phyloP scores from a whole-genome alignment of 1,140 invertebrate genomes.

The Apocrypta bakeri region DNA sequence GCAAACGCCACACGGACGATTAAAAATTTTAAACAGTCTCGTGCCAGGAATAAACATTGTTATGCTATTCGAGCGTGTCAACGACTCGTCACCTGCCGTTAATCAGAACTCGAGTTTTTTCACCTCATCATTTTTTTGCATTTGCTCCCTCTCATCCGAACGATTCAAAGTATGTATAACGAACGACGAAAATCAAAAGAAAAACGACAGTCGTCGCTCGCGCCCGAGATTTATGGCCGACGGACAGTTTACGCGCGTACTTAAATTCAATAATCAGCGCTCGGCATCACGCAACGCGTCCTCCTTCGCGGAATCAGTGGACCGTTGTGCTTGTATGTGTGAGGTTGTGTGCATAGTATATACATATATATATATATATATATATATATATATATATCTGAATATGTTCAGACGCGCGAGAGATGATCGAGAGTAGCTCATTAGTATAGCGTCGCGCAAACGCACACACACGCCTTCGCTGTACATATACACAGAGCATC shows the following conservation, averaged over 20 bases:
- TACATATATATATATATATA: not conserved
- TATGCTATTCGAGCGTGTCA: not conserved
- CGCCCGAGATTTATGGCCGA: slow-evolving; percentile 20
- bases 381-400: not conserved
- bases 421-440: slow-evolving; percentile 3
- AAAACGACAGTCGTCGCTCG: slow-evolving; percentile 24
- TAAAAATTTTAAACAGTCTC: not conserved
- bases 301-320: slow-evolving; percentile 25
- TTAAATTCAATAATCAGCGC: slow-evolving; percentile 45
- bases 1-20: not conserved
- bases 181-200: slow-evolving; percentile 5
- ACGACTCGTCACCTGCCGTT: not conserved
- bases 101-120: not conserved
- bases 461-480: too few species aligned
- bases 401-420: not conserved
- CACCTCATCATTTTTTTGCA: not conserved
- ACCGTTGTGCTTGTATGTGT: not conserved
- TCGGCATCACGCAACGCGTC: slow-evolving; percentile 25
- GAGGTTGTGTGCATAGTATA: too few species aligned
- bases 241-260: slow-evolving; percentile 19
- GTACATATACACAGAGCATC: not conserved
- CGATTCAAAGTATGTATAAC: not conserved
- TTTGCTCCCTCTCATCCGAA: too few species aligned
- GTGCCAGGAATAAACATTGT: not conserved
- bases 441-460: slow-evolving; percentile 24